Evolutionary conservation across 2,797 vertebrate genomes (phyloP), one percentile per base, ranked within the genome.

Genomic region (Alca torda): DNA sequence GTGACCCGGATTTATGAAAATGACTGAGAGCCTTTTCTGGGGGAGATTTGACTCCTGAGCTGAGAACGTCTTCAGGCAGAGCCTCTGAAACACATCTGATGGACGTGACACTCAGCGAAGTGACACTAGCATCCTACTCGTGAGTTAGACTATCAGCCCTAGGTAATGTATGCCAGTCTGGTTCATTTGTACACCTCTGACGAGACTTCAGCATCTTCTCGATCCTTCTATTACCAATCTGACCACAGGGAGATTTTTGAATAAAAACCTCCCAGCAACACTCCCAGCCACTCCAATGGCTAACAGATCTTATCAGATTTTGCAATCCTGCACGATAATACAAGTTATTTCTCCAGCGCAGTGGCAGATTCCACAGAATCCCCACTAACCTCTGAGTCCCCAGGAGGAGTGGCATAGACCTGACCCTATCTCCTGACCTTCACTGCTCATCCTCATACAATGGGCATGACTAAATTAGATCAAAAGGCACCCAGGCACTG

Each of bases 401-500:
- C 0, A 1, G 2, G 33, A 93, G 51, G 31, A 88, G 72, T 5
- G 21, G 57, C 69, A 84, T 1, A 43, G 65, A 70, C 63, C 75
- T 60, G 81, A 91, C 59, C 39, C 9, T 37, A 20, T 24, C 39
- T 86, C 53, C 23, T 9, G 39, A 91, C 78, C 89, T 91, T 90
- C 77, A 41, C 41, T 72, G 43, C 68, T 83, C 46, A 63, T 50
- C 46, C 39, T 95, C 73, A 84, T 51, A 80, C 12, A 28, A 41
- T 35, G 43, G 77, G 45, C 30, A 78, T 72, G 63, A 89, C 67
- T 75, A 88, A 92, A 67, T 94, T 67, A 89, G 75, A 95, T 84
- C 89, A 90, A 96, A 95, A 96, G 83, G 73, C 85, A 94, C 43
- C 37, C 54, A 84, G 87, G 31, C 67, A 78, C 43, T 59, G 59